These are phyloP conservation scores for Urosaurus nigricauda DNA, from an alignment of 2,797 vertebrate genomes.

Conservation along the genomic window DNA sequence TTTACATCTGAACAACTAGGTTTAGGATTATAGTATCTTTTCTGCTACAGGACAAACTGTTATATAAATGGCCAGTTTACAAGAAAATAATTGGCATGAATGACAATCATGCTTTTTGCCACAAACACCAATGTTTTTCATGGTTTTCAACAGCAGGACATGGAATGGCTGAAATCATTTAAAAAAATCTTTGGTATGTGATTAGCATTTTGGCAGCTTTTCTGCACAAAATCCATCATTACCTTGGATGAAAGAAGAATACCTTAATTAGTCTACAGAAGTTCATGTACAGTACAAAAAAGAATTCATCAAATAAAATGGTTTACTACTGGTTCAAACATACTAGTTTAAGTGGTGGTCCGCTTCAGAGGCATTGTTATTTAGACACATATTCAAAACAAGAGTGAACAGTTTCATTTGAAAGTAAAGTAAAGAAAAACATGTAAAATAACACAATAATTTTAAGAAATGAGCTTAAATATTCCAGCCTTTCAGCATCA, in stretches of 20 bases:
- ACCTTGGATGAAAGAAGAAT: neutral
- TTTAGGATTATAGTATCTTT: neutral
- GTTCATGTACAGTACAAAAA: neutral
- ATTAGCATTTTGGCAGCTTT: neutral
- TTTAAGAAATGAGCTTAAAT: neutral
- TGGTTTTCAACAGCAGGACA: neutral
- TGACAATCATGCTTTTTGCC: neutral
- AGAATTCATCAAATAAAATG: neutral
- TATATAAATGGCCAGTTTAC: neutral
- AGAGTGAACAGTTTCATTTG: neutral
- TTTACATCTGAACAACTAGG: neutral
- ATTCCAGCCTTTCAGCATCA: neutral
- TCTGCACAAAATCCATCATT: neutral
- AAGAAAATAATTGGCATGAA: neutral
- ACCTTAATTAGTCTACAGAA: neutral
- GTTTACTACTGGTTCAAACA: neutral
- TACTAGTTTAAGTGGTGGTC: neutral
- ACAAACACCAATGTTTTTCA: neutral
- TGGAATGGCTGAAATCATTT: neutral
- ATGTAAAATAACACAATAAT: neutral
- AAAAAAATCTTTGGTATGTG: neutral
- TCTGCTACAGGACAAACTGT: neutral
- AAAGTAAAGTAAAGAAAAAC: neutral
- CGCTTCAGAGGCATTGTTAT: neutral
- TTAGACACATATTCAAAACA: neutral